Conservation (phyloP, 2,797 vertebrate genomes). For the Fistularia commersonii region DNA sequence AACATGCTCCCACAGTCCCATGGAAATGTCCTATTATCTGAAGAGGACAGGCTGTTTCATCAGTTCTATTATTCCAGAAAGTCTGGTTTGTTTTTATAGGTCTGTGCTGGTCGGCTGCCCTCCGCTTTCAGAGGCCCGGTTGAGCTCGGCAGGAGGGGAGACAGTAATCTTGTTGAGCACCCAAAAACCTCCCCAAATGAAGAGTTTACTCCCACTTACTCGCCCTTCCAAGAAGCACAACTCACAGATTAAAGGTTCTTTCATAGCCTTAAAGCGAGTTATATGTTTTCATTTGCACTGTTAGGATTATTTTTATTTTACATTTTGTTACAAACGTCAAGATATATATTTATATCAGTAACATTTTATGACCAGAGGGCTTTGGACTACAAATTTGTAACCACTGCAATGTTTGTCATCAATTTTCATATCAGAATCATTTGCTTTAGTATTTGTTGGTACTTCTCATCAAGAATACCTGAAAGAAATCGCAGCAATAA, state of each 20-base stretch:
- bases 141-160: neutral
- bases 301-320: no score
- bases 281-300: no score
- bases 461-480: no score
- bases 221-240: neutral
- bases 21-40: constrained; percentile 36
- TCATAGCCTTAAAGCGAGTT: no score
- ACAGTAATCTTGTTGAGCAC: neutral
- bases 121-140: constrained; percentile 6
- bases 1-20: constrained; percentile 13
- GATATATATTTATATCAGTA: no score
- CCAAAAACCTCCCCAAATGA: neutral
- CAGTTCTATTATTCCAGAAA: constrained; percentile 53
- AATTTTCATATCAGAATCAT: no score
- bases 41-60: constrained; percentile 34
- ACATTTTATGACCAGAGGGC: no score
- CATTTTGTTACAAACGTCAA: no score
- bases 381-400: no score
- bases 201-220: neutral
- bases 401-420: no score
- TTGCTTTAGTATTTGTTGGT: no score
- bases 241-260: neutral
- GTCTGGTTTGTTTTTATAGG: constrained; percentile 42
- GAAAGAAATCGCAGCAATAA: no score
- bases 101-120: constrained; percentile 5